Percentiles rank a stretch among this genome's conserved stretches.
These are phyloP conservation scores for Clistopyga incitator DNA, from an alignment of 2,888 invertebrate genomes.

Conservation along the genomic window DNA sequence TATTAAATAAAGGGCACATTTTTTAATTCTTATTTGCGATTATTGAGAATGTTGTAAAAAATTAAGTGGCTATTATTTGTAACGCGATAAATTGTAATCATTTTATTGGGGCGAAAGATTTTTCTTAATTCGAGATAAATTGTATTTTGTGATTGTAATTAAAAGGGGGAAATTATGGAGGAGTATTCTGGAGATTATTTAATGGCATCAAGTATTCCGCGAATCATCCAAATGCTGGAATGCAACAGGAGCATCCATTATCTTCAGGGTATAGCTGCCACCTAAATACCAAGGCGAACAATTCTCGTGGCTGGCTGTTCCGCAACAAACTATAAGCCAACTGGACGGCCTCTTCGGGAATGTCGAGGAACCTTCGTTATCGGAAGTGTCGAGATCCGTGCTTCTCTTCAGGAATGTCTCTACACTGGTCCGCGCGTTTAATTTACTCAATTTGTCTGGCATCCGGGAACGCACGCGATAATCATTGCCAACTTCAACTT, in stretches of 20 bases:
- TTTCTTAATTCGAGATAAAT: not conserved
- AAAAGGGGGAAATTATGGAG: not conserved
- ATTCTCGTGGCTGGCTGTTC: constrained; percentile 29
- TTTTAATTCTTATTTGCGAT: too few species aligned
- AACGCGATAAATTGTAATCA: not conserved
- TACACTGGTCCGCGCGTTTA: constrained; percentile 23
- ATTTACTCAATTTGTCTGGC: not conserved
- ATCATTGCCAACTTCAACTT: not conserved
- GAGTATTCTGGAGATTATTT: not conserved
- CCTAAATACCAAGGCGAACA: constrained; percentile 34
- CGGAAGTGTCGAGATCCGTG: constrained; percentile 52
- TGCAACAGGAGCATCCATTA: constrained; percentile 36
- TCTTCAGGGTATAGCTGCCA: constrained; percentile 24
- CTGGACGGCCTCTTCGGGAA: constrained; percentile 48
- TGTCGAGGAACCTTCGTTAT: constrained; percentile 48
- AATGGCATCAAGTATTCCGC: not conserved
- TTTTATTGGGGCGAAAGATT: not conserved
- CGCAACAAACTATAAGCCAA: constrained; percentile 15
- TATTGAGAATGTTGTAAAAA: too few species aligned
- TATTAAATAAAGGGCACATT: not conserved
- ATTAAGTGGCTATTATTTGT: not conserved
- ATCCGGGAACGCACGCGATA: constrained; percentile 31
- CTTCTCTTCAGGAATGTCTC: constrained; percentile 33
- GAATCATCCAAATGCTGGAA: constrained; percentile 25
- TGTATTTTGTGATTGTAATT: not conserved